Evolutionary conservation across 2,888 invertebrate species (phyloP).

Genomic region (Peribatodes rhomboidaria): DNA sequence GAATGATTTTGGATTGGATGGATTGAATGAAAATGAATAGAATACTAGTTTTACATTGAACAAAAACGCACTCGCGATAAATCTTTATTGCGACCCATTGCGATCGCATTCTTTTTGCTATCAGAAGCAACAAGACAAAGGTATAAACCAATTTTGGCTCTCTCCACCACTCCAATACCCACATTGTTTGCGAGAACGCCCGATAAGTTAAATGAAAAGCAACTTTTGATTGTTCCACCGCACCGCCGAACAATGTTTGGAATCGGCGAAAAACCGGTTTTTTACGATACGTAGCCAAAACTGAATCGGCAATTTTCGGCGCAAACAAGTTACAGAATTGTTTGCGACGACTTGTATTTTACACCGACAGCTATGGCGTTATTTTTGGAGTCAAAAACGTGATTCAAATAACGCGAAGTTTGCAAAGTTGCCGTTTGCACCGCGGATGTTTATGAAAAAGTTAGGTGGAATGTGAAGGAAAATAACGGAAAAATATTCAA

Average conservation of each 20-base stretch:
- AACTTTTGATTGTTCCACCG: slow-evolving; percentile 71
- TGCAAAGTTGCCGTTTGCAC: slow-evolving; percentile 24
- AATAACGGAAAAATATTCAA: slow-evolving; percentile 14
- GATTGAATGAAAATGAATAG: too few species aligned
- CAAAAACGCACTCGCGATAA: slow-evolving; percentile 18
- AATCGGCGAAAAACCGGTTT: slow-evolving; percentile 47
- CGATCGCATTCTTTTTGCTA: slow-evolving; percentile 37
- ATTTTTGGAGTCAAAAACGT: slow-evolving; percentile 28
- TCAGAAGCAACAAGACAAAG: slow-evolving; percentile 63
- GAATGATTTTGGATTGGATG: too few species aligned
- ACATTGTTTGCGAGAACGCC: slow-evolving; percentile 61
- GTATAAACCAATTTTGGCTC: slow-evolving; percentile 68
- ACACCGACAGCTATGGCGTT: slow-evolving; percentile 18
- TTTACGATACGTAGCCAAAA: slow-evolving; percentile 52
- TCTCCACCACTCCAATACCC: slow-evolving; percentile 58
- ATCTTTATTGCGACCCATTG: slow-evolving; percentile 37
- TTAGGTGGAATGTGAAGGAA: slow-evolving; percentile 17
- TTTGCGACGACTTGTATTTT: slow-evolving; percentile 45
- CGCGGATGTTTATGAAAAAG: slow-evolving; percentile 27
- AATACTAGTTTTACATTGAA: not conserved
- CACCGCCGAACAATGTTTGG: slow-evolving; percentile 54
- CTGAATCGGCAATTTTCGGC: slow-evolving; percentile 53
- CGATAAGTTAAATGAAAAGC: slow-evolving; percentile 76
- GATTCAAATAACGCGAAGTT: slow-evolving; percentile 20
- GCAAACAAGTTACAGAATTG: slow-evolving; percentile 55